A percentile compares a stretch with the other conserved stretches of the same genome.
Conservation (phyloP, 2,888 invertebrate species). For the Philereme vetulata region DNA sequence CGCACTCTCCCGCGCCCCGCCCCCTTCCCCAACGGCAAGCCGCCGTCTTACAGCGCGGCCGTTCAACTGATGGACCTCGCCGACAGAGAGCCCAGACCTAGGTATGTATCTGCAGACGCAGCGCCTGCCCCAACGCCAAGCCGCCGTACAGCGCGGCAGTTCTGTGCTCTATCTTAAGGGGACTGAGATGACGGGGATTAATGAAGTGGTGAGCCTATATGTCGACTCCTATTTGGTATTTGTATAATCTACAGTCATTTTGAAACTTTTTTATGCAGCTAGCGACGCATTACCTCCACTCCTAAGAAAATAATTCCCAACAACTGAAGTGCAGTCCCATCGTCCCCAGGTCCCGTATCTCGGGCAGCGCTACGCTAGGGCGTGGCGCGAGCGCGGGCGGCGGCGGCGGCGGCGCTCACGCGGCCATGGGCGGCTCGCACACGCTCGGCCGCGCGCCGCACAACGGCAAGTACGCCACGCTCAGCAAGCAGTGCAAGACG, state of each 20-base stretch:
- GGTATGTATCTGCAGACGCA: constrained; percentile 41
- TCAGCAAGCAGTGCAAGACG: constrained; percentile 98
- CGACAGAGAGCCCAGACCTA: constrained; percentile 57
- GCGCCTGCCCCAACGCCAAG: constrained; percentile 1
- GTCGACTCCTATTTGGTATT: too few species aligned
- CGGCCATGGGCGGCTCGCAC: constrained; percentile 80
- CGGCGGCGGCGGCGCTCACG: constrained; percentile 66
- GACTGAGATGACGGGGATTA: too few species aligned
- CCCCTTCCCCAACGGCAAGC: constrained; percentile 85
- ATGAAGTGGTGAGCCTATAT: too few species aligned
- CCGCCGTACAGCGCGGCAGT: too few species aligned
- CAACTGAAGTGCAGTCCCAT: constrained; percentile 41
- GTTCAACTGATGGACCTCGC: constrained; percentile 80
- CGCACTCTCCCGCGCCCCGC: constrained; percentile 80
- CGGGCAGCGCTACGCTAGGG: constrained; percentile 69
- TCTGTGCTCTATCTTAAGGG: too few species aligned
- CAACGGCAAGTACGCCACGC: constrained; percentile 96
- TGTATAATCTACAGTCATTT: too few species aligned
- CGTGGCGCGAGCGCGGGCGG: constrained; percentile 69
- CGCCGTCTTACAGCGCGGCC: constrained; percentile 82
- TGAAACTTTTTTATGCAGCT: too few species aligned
- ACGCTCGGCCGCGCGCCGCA: constrained; percentile 88
- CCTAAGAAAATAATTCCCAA: constrained; percentile 21
- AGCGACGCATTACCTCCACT: not conserved
- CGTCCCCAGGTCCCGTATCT: constrained; percentile 67